These are phyloP conservation scores for Apolygus lucorum DNA, from an alignment of 1,140 invertebrate genomes.

Conservation along the genomic window DNA sequence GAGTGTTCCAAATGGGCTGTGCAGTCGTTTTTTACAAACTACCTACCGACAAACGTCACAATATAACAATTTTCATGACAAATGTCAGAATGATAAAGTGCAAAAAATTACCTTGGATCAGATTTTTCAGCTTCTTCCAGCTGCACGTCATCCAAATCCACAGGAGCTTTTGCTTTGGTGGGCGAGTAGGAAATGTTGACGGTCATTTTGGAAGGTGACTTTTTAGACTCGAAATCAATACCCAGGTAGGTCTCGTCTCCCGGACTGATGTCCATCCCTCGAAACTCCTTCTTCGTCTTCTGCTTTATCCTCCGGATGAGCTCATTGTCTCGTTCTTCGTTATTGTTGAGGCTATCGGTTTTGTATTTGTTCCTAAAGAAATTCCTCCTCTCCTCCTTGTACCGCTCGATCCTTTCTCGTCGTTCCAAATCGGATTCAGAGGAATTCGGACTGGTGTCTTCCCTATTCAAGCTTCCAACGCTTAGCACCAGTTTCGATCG, in stretches of 20 bases:
- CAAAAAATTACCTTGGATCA: not conserved
- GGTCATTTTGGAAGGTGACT: slow-evolving; percentile 31
- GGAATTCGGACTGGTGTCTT: slow-evolving; percentile 38
- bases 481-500: not conserved
- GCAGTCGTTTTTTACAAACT: too few species aligned
- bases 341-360: slow-evolving; percentile 66
- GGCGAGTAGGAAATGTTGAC: slow-evolving; percentile 34
- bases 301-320: slow-evolving; percentile 32
- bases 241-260: too few species aligned
- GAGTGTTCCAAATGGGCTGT: too few species aligned
- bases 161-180: slow-evolving; percentile 22
- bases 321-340: slow-evolving; percentile 39
- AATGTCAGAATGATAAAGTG: too few species aligned
- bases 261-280: too few species aligned
- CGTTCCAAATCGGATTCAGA: slow-evolving; percentile 39
- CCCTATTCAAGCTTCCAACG: not conserved
- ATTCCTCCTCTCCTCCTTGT: slow-evolving; percentile 81
- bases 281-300: slow-evolving; percentile 20
- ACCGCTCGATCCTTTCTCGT: slow-evolving; percentile 44
- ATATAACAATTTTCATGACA: too few species aligned
- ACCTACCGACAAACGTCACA: too few species aligned
- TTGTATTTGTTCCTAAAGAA: slow-evolving; percentile 78
- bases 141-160: not conserved
- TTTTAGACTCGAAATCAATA: slow-evolving; percentile 6
- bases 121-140: not conserved